phyloP scores from a whole-genome alignment of 2,113 vertebrate species.

The Sialia sialis region DNA sequence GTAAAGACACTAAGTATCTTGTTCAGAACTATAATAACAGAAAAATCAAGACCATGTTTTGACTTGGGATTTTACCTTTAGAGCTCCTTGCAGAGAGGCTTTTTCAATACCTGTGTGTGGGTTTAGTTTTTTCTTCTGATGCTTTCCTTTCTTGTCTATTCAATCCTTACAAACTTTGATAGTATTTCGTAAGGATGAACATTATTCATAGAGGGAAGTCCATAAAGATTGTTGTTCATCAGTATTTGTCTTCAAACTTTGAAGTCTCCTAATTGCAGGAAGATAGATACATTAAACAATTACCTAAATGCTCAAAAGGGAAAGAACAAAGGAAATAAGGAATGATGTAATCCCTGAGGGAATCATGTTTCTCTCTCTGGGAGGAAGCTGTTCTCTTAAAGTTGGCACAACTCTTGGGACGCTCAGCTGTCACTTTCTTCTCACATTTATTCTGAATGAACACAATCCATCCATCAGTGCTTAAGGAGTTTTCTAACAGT shows the following conservation, averaged over 20 bases:
- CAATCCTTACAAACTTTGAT: slow-evolving; percentile 39
- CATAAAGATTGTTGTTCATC: slow-evolving; percentile 26
- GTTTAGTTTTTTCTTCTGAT: slow-evolving; percentile 14
- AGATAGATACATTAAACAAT: slow-evolving; percentile 47
- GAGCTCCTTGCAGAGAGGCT: neutral
- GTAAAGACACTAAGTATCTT: slow-evolving; percentile 59
- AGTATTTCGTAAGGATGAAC: slow-evolving; percentile 2
- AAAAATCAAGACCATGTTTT: slow-evolving; percentile 37
- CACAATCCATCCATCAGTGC: slow-evolving; percentile 90
- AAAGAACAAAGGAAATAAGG: slow-evolving; percentile 43
- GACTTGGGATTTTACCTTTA: slow-evolving; percentile 50
- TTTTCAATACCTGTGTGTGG: neutral
- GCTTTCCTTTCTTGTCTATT: neutral
- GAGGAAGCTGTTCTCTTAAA: slow-evolving; percentile 64
- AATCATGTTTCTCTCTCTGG: neutral
- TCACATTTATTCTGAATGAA: slow-evolving; percentile 82
- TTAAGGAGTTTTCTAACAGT: slow-evolving; percentile 97
- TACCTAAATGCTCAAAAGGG: slow-evolving; percentile 27
- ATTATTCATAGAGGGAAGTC: slow-evolving; percentile 16
- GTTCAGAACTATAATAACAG: slow-evolving; percentile 35
- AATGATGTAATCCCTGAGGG: slow-evolving; percentile 51
- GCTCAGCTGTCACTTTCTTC: slow-evolving; percentile 83
- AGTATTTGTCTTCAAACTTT: slow-evolving; percentile 13
- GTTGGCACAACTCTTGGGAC: slow-evolving; percentile 64
- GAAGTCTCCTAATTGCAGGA: slow-evolving; percentile 47